These are phyloP conservation scores for Scaptomyza polygonia DNA, from an alignment of 2,888 invertebrate species.

Conservation along the genomic window DNA sequence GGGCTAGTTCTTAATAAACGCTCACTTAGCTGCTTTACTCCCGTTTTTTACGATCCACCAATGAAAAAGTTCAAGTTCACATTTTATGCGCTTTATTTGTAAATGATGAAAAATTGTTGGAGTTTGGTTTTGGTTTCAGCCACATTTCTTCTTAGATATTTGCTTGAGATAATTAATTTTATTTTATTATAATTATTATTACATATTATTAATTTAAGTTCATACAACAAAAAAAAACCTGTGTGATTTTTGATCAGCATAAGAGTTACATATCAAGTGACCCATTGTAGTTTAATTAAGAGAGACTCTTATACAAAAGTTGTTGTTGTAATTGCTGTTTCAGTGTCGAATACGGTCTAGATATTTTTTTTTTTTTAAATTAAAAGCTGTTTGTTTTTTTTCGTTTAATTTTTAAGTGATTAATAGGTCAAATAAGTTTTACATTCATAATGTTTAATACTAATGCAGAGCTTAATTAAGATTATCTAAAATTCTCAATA, in stretches of 20 bases:
- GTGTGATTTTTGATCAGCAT: conserved; percentile 31
- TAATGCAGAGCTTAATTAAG: conserved; percentile 46
- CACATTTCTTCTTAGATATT: conserved; percentile 6
- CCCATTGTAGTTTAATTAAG: too few relatives aligned
- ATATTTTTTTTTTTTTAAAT: conserved; percentile 26
- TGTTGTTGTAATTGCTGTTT: conserved; percentile 33
- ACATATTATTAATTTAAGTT: conserved; percentile 52
- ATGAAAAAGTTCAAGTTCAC: conserved; percentile 16
- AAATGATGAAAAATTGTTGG: conserved; percentile 31
- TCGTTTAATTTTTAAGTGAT: not conserved
- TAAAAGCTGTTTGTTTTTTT: conserved; percentile 17
- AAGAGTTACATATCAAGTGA: conserved; percentile 23
- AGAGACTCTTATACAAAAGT: conserved; percentile 30
- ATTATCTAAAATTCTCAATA: conserved; percentile 46
- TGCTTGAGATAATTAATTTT: conserved; percentile 24
- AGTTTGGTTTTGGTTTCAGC: conserved; percentile 1
- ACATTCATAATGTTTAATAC: conserved; percentile 66
- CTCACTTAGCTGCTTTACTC: too few relatives aligned
- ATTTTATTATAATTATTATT: too few relatives aligned
- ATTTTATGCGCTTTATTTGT: conserved; percentile 40
- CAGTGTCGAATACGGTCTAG: conserved; percentile 28
- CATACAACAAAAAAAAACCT: conserved; percentile 28
- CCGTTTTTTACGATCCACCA: not conserved
- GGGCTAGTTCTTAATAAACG: too few relatives aligned
- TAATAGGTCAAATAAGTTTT: conserved; percentile 37